Evolutionary conservation across 92 coral and sea anemone genomes (phyloP).

Genomic region (Virgularia gustaviana): DNA sequence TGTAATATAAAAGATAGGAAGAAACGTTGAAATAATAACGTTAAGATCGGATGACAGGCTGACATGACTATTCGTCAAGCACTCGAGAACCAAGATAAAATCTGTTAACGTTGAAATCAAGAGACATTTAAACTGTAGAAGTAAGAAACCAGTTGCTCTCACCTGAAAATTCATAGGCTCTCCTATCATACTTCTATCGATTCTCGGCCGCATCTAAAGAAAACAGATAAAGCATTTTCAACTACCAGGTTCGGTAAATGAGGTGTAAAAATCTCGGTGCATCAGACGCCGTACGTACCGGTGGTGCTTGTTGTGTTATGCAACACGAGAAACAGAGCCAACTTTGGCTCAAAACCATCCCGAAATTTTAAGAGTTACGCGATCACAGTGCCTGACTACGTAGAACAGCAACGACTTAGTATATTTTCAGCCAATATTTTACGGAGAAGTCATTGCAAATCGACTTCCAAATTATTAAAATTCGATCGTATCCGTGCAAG

Average conservation of each 20-base stretch:
- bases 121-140: no score
- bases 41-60: no score
- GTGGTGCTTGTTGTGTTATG: conserved; percentile 31
- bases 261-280: background rate
- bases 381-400: conserved; percentile 1
- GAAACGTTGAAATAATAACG: background rate
- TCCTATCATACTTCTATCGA: conserved; percentile 42
- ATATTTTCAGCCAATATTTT: background rate
- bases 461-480: no score
- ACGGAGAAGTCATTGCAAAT: background rate
- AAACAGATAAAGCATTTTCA: background rate
- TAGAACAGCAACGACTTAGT: conserved; percentile 4
- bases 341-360: conserved; percentile 36
- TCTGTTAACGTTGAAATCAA: no score
- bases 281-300: conserved; percentile 11
- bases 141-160: background rate
- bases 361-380: background rate
- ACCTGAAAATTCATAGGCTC: conserved; percentile 42
- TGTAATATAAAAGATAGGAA: background rate
- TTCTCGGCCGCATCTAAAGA: conserved; percentile 36
- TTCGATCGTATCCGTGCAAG: background rate
- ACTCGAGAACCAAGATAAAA: no score
- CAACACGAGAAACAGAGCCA: conserved; percentile 38
- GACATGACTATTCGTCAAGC: no score
- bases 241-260: background rate